A percentile compares a stretch with the other conserved stretches of the same genome.
Conservation (phyloP, 2,113 vertebrate genomes). For the Scophthalmus maximus region DNA sequence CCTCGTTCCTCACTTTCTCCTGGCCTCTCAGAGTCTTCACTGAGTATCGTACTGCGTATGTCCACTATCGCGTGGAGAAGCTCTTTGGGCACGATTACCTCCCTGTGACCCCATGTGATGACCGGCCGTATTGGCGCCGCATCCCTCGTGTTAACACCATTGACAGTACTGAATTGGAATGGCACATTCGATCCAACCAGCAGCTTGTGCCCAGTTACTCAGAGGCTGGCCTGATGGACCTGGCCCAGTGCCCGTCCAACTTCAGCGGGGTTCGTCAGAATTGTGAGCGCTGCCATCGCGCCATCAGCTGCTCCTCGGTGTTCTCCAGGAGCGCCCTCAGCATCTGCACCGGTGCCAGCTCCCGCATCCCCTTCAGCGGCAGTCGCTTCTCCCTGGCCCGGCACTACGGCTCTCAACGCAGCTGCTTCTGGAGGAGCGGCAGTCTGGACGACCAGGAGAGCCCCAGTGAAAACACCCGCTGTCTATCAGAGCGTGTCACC, state of each 20-base stretch:
- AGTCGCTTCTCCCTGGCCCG: conserved; percentile 93
- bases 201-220: conserved; percentile 98
- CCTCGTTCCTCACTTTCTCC: conserved; percentile 92
- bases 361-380: conserved; percentile 90
- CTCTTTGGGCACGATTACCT: conserved; percentile 94
- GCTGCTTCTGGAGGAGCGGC: conserved; percentile 90
- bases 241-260: conserved; percentile 86
- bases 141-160: conserved; percentile 96
- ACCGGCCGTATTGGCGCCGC: conserved; percentile 88
- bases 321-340: conserved; percentile 96
- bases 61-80: conserved; percentile 96
- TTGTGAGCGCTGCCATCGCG: conserved; percentile 93
- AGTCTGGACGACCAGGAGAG: conserved; percentile 92
- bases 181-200: conserved; percentile 98
- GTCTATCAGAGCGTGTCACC: conserved; percentile 88
- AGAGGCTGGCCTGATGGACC: conserved; percentile 94
- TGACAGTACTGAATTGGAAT: conserved; percentile 96
- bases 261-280: conserved; percentile 89
- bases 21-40: conserved; percentile 95
- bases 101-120: conserved; percentile 89
- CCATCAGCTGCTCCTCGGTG: conserved; percentile 96
- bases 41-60: conserved; percentile 92
- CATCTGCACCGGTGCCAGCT: conserved; percentile 90
- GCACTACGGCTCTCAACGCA: conserved; percentile 91
- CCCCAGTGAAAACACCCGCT: conserved; percentile 91